Evolutionary conservation across 1,140 invertebrate genomes (phyloP).

Genomic region (Paracyclopina nana): DNA sequence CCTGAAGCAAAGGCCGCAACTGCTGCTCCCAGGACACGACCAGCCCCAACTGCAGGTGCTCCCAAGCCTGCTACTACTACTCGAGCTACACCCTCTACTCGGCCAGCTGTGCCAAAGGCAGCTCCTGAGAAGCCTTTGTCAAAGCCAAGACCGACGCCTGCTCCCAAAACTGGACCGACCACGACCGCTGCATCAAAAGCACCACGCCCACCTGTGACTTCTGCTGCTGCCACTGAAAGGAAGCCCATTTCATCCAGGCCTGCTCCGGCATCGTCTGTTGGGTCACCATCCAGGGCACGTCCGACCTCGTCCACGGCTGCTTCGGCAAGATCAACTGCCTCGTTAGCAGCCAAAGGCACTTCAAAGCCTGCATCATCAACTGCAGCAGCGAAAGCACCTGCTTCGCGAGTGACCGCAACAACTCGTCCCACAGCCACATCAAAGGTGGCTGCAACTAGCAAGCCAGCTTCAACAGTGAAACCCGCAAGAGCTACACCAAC

Average conservation of each 20-base stretch:
- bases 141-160: background rate
- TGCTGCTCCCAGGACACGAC: background rate
- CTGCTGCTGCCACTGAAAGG: background rate
- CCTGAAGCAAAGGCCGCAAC: background rate
- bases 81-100: background rate
- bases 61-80: background rate
- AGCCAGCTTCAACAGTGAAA: too few relatives aligned
- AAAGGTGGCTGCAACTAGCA: too few relatives aligned
- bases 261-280: too few relatives aligned
- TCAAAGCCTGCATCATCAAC: too few relatives aligned
- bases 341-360: too few relatives aligned
- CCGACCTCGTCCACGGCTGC: too few relatives aligned
- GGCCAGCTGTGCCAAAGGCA: background rate
- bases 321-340: too few relatives aligned
- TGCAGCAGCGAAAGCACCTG: too few relatives aligned
- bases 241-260: constrained; percentile 1
- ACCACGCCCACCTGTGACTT: background rate
- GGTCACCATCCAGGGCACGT: too few relatives aligned
- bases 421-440: too few relatives aligned
- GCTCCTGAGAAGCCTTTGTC: background rate
- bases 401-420: too few relatives aligned
- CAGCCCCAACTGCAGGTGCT: background rate
- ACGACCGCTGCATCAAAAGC: background rate
- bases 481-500: too few relatives aligned
- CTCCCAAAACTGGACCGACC: background rate